Base-by-base conservation (phyloP, 2,888 invertebrate species). In the Archips crataeganus region DNA sequence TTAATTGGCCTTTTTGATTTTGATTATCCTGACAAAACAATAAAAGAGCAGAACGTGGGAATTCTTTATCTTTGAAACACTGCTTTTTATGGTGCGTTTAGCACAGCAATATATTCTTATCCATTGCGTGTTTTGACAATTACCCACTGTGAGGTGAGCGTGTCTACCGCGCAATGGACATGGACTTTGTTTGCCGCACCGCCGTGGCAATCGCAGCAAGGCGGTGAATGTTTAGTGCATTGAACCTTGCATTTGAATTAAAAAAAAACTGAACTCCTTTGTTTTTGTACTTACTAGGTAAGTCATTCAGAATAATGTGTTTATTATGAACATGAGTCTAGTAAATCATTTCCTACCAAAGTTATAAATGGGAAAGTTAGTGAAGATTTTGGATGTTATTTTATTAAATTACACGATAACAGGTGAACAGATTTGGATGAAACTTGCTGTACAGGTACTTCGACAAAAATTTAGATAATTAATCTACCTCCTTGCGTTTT, bases 11-110 rank as follows among this genome's bases (percentile, higher is more conserved):
- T 71, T 71, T 71, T 66, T 54, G 62, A 54, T 61, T 39, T 36
- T 32, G 54, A 62, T 63, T 57, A 68, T 73, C 72, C 72, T 73
- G 72, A 63, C 72, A 49, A n/a, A 67, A 67, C 72, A 72, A 72
- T 72, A 47, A 67, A 71, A 72, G 61, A 68, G 47, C 63, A 47
- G 39, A 39, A 15, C 72, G 72, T 68, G 72, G 57, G 72, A 73
- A 68, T 42, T 54, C 10, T 15, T 45, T 49, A 45, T 57, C 62
- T 72, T 61, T 71, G 42, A 42, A 11, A 39, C 11, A 3, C 45
- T 72, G 66, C 67, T 54, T 36, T 34, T 39, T 57, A 9, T 9
- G 8, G 54, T 11, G 45, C 3, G 45, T 23, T 23, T 23, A 23
- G 23, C 23, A 23, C 23, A 1, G 23, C 1, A 23, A 11, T 3